Conservation (phyloP, 1,140 invertebrate species). For the Maniola jurtina region DNA sequence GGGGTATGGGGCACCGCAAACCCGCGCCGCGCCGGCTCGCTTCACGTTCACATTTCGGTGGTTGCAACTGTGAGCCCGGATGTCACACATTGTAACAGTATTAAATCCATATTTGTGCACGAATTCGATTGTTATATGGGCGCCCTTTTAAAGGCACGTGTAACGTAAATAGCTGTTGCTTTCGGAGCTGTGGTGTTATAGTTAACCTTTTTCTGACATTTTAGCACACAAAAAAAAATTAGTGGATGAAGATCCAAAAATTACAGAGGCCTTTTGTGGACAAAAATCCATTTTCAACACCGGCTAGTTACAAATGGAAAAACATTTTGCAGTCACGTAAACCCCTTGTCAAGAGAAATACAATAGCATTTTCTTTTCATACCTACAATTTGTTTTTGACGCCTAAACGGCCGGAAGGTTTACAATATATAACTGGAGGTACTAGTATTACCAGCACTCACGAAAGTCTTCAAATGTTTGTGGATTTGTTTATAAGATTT, state of each 20-base stretch:
- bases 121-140: neutral
- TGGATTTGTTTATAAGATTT: neutral
- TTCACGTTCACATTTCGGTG: neutral
- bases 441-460: neutral
- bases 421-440: neutral
- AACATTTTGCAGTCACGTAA: too few species aligned
- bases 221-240: too few species aligned
- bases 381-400: too few species aligned
- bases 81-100: conserved; percentile 6
- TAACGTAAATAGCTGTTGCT: neutral
- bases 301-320: too few species aligned
- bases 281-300: too few species aligned
- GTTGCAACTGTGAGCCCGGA: neutral
- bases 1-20: conserved; percentile 10
- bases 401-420: too few species aligned
- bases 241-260: too few species aligned
- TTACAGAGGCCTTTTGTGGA: too few species aligned
- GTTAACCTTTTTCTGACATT: too few species aligned
- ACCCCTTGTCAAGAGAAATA: too few species aligned
- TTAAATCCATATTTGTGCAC: conserved; percentile 1
- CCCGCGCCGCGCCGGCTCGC: neutral
- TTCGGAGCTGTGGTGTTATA: neutral
- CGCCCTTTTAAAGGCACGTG: neutral
- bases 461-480: neutral
- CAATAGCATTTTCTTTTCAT: too few species aligned